phyloP scores from a whole-genome alignment of 2,797 vertebrate genomes.

The Sebastiscus tertius region DNA sequence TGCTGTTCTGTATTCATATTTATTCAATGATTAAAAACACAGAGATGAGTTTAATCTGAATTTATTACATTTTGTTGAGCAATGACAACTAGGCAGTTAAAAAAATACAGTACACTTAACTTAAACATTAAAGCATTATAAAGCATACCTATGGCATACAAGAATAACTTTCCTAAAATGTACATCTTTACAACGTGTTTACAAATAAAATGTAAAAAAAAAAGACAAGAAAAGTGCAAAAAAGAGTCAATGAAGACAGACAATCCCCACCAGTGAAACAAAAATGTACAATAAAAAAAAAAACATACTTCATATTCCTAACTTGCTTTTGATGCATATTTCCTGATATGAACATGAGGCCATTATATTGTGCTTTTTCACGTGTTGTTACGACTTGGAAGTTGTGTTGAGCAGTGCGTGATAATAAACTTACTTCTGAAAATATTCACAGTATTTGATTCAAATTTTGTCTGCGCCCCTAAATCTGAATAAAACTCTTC shows the following conservation, averaged over 20 bases:
- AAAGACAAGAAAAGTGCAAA: conserved; percentile 78
- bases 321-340: conserved; percentile 62
- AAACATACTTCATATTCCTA: conserved; percentile 80
- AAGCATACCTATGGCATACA: conserved; percentile 82
- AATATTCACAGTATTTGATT: conserved; percentile 82
- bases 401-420: conserved; percentile 68
- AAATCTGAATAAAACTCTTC: conserved; percentile 50
- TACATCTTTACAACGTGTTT: conserved; percentile 88
- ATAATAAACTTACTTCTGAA: conserved; percentile 52
- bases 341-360: conserved; percentile 65
- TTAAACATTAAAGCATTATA: conserved; percentile 81
- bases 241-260: conserved; percentile 76
- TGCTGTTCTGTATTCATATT: not conserved
- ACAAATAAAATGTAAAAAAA: conserved; percentile 79
- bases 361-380: conserved; percentile 59
- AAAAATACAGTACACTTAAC: conserved; percentile 85
- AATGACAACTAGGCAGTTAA: conserved; percentile 83
- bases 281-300: conserved; percentile 65
- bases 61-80: conserved; percentile 83
- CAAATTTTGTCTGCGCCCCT: conserved; percentile 55
- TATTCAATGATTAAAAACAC: conserved; percentile 14
- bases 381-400: conserved; percentile 53
- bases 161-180: conserved; percentile 84
- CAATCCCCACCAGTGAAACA: conserved; percentile 78
- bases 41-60: conserved; percentile 66